phyloP scores from a whole-genome alignment of 2,888 invertebrate genomes.

The Beris morrisii region DNA sequence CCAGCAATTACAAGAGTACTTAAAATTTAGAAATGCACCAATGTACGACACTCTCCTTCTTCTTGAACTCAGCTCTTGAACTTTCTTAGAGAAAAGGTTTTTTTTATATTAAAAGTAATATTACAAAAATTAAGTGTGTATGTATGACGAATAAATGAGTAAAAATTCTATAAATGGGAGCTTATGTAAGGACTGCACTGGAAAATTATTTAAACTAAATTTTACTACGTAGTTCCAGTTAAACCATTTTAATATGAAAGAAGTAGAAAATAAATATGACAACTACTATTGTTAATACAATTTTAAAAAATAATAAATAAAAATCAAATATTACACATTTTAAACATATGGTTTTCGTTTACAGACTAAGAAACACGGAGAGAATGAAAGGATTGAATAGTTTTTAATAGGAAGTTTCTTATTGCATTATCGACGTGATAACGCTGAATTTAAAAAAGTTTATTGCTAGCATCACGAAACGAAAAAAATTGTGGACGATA shows the following conservation, averaged over 20 bases:
- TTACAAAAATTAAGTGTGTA: not conserved
- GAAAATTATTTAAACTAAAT: too few relatives aligned
- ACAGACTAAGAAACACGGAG: slow-evolving; percentile 5
- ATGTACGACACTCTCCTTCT: slow-evolving; percentile 31
- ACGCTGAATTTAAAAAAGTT: not conserved
- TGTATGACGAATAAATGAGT: too few relatives aligned
- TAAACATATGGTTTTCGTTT: not conserved
- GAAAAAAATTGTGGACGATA: not conserved
- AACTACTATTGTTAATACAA: not conserved
- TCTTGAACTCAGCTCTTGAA: not conserved
- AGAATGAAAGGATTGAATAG: not conserved
- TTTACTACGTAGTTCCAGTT: not conserved
- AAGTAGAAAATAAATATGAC: not conserved
- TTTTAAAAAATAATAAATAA: slow-evolving; percentile 20
- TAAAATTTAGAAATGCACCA: slow-evolving; percentile 29
- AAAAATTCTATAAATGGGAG: too few relatives aligned
- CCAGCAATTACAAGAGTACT: not conserved
- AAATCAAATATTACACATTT: slow-evolving; percentile 18
- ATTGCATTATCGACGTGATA: slow-evolving; percentile 2
- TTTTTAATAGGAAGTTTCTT: too few relatives aligned
- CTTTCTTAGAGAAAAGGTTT: not conserved
- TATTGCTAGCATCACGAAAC: slow-evolving; percentile 4
- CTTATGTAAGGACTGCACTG: too few relatives aligned
- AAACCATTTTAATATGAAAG: not conserved
- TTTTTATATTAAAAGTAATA: not conserved